Evolutionary conservation across 2,888 invertebrate species (phyloP).

Genomic region (Mechanitis mazaeus): DNA sequence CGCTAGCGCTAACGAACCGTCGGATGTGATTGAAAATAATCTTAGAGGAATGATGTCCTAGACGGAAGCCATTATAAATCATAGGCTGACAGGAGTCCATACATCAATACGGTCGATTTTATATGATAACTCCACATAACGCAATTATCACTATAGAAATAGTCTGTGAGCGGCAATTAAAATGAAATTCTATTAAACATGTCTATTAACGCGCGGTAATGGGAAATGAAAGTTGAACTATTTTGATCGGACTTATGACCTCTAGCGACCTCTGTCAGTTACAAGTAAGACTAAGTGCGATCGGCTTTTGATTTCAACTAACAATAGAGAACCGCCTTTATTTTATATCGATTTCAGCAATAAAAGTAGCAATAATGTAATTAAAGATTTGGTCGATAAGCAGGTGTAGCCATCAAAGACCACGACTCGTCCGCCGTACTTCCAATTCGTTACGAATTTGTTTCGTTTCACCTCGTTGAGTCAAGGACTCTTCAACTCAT

Average conservation of each 20-base stretch:
- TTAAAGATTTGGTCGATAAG: slow-evolving; percentile 63
- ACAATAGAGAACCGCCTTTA: slow-evolving; percentile 7
- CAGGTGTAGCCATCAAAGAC: slow-evolving; percentile 65
- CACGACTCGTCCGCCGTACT: slow-evolving; percentile 61
- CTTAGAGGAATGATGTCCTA: slow-evolving; percentile 71
- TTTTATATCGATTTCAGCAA: slow-evolving; percentile 1
- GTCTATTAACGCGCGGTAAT: slow-evolving; percentile 44
- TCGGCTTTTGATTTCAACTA: slow-evolving; percentile 23
- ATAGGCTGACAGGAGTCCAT: slow-evolving; percentile 67
- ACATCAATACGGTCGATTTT: slow-evolving; percentile 71
- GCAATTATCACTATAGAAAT: slow-evolving; percentile 19
- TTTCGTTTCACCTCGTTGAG: slow-evolving; percentile 76
- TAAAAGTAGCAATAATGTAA: slow-evolving; percentile 62
- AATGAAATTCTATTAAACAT: slow-evolving; percentile 55
- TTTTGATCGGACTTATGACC: slow-evolving; percentile 45
- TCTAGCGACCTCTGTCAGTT: slow-evolving; percentile 14
- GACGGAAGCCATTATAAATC: slow-evolving; percentile 75
- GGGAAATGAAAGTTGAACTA: slow-evolving; percentile 51
- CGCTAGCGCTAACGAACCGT: slow-evolving; percentile 68
- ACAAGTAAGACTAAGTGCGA: slow-evolving; percentile 15
- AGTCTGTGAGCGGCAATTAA: slow-evolving; percentile 44
- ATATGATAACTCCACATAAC: slow-evolving; percentile 65
- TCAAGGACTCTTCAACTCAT: slow-evolving; percentile 71
- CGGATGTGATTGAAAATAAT: slow-evolving; percentile 76
- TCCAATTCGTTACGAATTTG: slow-evolving; percentile 73